Base-by-base conservation (phyloP, 1,140 invertebrate genomes). In the Musca vetustissima region DNA sequence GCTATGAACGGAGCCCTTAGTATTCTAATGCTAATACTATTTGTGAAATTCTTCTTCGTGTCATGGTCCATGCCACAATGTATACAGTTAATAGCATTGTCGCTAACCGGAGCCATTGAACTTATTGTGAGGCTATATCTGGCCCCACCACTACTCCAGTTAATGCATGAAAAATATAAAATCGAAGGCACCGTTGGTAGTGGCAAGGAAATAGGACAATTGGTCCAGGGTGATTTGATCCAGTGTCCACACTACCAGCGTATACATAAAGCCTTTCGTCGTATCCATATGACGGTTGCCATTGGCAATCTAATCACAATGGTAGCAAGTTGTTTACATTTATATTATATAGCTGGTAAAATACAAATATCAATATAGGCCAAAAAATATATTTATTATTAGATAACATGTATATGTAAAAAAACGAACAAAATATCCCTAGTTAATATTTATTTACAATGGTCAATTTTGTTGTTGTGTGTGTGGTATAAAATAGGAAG, bases 1-100 rank as follows among this genome's bases (percentile, higher is more conserved):
- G 86, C 90, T 6, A 83, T 93, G 52, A 94, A 93, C 75, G 87
- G 90, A 0, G 78, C 88, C 67, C 83, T 94, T 15, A 93, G 91
- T 75, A 85, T 93, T 13, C 85, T 88, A 9, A 92, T 91, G 6
- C 85, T 93, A 9, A 83, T 92, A 2, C 87, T 89, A 15, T 93
- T 89, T 75, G 83, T 87, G 1, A 87, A 88, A 73, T 85, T 78
- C 66, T 76, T 80, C 52, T 55, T 75, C 8, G 75, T 69, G 66
- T 71, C 74, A 36, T 83, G 78, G 79, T 76, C 74, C 21, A 72
- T 75, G 14, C 66, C 75, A 43, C 68, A 74, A 71, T 73, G 73
- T 8, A 83, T 84, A 7, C 85, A 92, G 86, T 84, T 89, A 47
- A 73, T 83, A 21, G 83, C 84, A 43, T 85, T 92, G 80, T 82